A percentile compares a stretch with the other conserved stretches of the same genome.
Conservation (phyloP, 2,888 invertebrate species). For the Ennomos fuscantarius region DNA sequence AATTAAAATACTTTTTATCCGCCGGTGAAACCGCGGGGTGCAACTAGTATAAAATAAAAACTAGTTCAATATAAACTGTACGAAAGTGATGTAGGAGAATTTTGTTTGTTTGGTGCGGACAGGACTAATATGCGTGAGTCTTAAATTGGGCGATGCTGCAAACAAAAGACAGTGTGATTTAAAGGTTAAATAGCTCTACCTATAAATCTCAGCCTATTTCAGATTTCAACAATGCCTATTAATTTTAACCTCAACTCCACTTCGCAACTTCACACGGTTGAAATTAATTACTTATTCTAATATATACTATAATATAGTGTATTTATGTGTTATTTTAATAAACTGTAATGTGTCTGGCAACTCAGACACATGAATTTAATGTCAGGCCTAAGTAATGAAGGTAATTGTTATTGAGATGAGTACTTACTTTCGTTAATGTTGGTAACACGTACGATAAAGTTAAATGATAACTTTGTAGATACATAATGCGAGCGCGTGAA, state of each 20-base stretch:
- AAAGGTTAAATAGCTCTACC: constrained; percentile 13
- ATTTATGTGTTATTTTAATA: constrained; percentile 18
- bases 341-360: constrained; percentile 26
- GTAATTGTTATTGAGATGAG: constrained; percentile 17
- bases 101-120: no score
- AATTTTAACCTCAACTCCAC: constrained; percentile 12
- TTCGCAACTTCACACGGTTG: constrained; percentile 9
- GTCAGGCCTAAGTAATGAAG: constrained; percentile 17
- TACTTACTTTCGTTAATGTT: constrained; percentile 7
- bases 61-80: no score
- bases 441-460: not conserved
- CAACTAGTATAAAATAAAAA: no score
- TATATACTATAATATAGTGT: constrained; percentile 1
- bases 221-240: constrained; percentile 16
- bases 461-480: constrained; percentile 8
- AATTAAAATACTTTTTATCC: no score
- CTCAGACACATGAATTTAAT: constrained; percentile 16
- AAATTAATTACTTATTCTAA: constrained; percentile 6
- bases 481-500: no score
- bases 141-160: not conserved
- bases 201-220: constrained; percentile 9
- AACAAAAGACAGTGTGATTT: constrained; percentile 10
- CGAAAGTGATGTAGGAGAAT: no score
- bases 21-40: no score
- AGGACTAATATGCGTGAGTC: not conserved